Evolutionary conservation across 1,140 invertebrate species (phyloP).

Genomic region (Saccostrea cuccullata): DNA sequence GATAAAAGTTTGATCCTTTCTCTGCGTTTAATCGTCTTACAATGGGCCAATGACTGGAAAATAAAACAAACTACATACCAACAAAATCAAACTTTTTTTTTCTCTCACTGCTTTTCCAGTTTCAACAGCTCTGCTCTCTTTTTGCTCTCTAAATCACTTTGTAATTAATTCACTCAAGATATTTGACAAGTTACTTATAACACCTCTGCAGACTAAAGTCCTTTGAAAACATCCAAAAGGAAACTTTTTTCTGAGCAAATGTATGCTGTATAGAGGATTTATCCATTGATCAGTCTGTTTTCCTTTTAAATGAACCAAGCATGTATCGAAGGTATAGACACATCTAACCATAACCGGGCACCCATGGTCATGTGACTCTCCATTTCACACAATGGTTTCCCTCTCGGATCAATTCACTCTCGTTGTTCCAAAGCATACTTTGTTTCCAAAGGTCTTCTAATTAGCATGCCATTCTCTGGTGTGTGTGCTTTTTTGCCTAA

Average conservation of each 20-base stretch:
- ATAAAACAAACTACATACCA: slow-evolving; percentile 17
- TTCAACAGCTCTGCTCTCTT: neutral
- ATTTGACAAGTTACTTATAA: neutral
- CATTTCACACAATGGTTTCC: slow-evolving; percentile 16
- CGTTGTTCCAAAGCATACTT: neutral
- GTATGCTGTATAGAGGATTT: neutral
- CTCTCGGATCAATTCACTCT: slow-evolving; percentile 21
- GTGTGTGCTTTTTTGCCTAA: neutral
- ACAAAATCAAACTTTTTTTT: neutral
- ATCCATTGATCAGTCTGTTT: slow-evolving; percentile 12
- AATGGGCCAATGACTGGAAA: neutral
- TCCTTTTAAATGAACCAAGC: slow-evolving; percentile 19
- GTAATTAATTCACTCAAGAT: neutral
- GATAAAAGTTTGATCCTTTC: slow-evolving; percentile 31
- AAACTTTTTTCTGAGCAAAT: neutral
- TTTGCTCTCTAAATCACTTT: neutral
- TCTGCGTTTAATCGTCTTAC: neutral
- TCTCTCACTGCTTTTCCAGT: neutral
- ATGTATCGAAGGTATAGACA: slow-evolving; percentile 14
- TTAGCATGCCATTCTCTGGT: slow-evolving; percentile 31
- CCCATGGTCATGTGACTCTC: slow-evolving; percentile 7
- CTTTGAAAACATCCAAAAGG: neutral
- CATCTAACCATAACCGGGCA: neutral
- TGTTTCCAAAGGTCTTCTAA: slow-evolving; percentile 15
- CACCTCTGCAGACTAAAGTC: neutral